Evolutionary conservation across 2,797 vertebrate genomes (phyloP).

Genomic region (Pristis pectinata): DNA sequence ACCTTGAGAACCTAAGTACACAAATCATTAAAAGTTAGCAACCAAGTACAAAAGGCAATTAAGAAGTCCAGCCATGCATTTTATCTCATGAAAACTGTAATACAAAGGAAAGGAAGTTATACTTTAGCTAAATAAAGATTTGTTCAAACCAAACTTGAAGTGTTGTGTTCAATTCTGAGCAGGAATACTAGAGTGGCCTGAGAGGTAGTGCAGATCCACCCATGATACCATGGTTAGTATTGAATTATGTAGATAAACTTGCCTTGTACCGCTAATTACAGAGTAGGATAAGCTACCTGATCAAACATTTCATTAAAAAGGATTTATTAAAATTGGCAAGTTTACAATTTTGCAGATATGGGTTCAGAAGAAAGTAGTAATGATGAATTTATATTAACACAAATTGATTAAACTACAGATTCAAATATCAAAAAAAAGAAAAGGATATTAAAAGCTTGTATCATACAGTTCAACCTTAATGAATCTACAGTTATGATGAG

Average conservation of each 20-base stretch:
- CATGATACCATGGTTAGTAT: too few relatives aligned
- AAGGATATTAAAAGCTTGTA: neutral
- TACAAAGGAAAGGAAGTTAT: neutral
- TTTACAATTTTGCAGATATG: neutral
- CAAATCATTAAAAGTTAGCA: neutral
- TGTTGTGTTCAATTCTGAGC: too few relatives aligned
- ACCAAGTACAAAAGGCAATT: neutral
- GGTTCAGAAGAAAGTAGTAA: neutral
- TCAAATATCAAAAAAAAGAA: neutral
- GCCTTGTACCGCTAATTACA: too few relatives aligned
- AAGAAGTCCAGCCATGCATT: neutral
- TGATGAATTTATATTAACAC: neutral
- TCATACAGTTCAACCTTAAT: too few relatives aligned
- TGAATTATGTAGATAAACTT: too few relatives aligned
- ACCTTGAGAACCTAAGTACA: neutral
- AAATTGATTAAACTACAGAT: neutral
- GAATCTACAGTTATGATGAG: neutral
- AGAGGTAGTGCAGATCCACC: too few relatives aligned
- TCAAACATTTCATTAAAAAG: too few relatives aligned
- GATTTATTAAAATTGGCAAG: too few relatives aligned
- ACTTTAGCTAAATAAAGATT: neutral
- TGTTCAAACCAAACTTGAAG: neutral
- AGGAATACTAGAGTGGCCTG: too few relatives aligned
- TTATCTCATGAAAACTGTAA: neutral
- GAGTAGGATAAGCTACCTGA: too few relatives aligned